Evolutionary conservation across 1,140 invertebrate genomes (phyloP).

Genomic region (Lasaia peninsularis): DNA sequence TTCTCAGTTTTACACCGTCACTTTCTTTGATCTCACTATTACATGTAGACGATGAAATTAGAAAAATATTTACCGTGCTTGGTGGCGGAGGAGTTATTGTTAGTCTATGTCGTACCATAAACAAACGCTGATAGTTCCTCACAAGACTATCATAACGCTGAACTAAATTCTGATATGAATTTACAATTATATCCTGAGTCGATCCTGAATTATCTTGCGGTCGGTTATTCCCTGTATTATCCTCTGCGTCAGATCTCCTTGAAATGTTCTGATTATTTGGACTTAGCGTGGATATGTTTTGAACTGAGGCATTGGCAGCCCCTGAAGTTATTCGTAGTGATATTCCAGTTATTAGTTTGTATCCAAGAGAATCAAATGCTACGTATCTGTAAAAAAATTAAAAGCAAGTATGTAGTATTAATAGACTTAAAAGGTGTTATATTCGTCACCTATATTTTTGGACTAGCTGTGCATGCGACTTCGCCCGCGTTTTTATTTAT

Average conservation of each 20-base stretch:
- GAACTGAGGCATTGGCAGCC: conserved; percentile 10
- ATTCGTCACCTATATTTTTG: too few relatives aligned
- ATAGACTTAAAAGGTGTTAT: too few relatives aligned
- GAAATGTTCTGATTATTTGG: conserved; percentile 26
- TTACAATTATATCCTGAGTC: conserved; percentile 63
- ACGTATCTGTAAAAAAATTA: conserved; percentile 82
- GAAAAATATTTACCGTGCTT: conserved; percentile 38
- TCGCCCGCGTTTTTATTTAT: too few relatives aligned
- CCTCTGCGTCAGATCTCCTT: conserved; percentile 41
- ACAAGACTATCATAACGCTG: conserved; percentile 72
- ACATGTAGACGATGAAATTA: too few relatives aligned
- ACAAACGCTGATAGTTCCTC: conserved; percentile 67
- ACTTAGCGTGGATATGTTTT: conserved; percentile 26
- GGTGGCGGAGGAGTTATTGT: conserved; percentile 51
- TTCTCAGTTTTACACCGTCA: too few relatives aligned
- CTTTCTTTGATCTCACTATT: too few relatives aligned
- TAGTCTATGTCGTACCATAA: conserved; percentile 64
- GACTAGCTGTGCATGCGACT: too few relatives aligned
- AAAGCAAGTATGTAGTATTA: too few relatives aligned
- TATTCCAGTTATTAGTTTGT: conserved; percentile 91
- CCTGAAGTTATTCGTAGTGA: conserved; percentile 61
- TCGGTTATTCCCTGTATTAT: conserved; percentile 31
- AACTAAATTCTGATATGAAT: conserved; percentile 70
- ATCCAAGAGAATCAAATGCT: conserved; percentile 89
- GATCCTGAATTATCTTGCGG: conserved; percentile 38